Conservation (phyloP, 2,888 invertebrate species). For the Eristalinus sepulchralis region DNA sequence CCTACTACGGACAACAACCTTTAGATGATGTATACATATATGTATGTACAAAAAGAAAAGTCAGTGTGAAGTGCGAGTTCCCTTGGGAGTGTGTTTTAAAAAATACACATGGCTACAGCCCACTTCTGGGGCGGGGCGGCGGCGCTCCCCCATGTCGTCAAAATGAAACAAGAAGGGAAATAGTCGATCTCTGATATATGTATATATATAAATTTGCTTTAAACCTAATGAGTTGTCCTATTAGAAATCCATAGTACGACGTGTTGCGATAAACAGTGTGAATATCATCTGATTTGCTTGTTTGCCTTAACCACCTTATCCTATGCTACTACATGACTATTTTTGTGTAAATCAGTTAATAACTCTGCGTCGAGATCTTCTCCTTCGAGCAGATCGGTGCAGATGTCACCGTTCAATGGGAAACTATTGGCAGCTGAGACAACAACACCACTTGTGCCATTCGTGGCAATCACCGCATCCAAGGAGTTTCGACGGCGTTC, state of each 20-base stretch:
- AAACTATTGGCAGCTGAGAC: slow-evolving; percentile 73
- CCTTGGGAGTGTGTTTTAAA: background rate
- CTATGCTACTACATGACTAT: slow-evolving; percentile 81
- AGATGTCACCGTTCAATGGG: slow-evolving; percentile 77
- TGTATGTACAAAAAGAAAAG: slow-evolving; percentile 20
- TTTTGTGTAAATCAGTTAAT: slow-evolving; percentile 80
- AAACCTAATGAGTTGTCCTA: slow-evolving; percentile 61
- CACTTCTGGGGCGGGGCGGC: too few relatives aligned
- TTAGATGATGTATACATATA: slow-evolving; percentile 46
- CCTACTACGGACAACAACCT: slow-evolving; percentile 46
- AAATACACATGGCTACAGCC: too few relatives aligned
- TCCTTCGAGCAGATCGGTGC: slow-evolving; percentile 78
- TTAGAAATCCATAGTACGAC: slow-evolving; percentile 38
- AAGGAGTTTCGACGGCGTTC: slow-evolving; percentile 78
- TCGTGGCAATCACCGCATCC: slow-evolving; percentile 75
- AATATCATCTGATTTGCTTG: slow-evolving; percentile 30
- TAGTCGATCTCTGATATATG: background rate
- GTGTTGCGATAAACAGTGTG: slow-evolving; percentile 31
- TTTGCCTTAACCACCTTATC: slow-evolving; percentile 33
- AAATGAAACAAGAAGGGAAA: slow-evolving; percentile 13
- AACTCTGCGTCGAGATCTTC: slow-evolving; percentile 80
- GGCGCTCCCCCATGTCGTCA: background rate
- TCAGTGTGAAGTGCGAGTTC: slow-evolving; percentile 4
- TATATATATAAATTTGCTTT: slow-evolving; percentile 14
- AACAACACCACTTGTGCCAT: slow-evolving; percentile 62